Conservation (phyloP, 2,113 vertebrate species). For the Protobothrops mucrosquamatus region DNA sequence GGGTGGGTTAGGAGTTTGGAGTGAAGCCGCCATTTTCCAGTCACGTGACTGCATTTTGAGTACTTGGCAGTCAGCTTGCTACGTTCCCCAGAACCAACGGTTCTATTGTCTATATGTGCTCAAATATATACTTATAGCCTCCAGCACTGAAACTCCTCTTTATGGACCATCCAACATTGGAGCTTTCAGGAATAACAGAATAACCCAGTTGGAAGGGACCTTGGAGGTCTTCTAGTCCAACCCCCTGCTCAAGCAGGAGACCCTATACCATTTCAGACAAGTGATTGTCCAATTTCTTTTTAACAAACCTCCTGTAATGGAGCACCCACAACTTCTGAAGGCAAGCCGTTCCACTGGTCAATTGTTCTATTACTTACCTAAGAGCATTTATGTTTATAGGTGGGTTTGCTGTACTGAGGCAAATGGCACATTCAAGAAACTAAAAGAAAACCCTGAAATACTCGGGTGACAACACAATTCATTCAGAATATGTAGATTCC, state of each 20-base stretch:
- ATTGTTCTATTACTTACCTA: neutral
- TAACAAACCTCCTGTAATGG: neutral
- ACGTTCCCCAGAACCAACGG: too few species aligned
- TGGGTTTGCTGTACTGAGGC: neutral
- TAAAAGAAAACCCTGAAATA: neutral
- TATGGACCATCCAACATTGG: neutral
- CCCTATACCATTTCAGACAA: neutral
- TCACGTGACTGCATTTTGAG: too few species aligned
- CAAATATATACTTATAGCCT: neutral
- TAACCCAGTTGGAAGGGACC: too few species aligned
- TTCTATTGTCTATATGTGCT: too few species aligned
- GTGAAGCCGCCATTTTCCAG: too few species aligned
- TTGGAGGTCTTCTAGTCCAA: too few species aligned
- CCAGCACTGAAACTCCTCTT: neutral
- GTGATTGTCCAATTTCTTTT: neutral
- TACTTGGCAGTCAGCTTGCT: too few species aligned
- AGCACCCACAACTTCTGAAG: neutral
- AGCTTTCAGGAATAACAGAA: neutral
- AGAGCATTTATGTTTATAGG: neutral
- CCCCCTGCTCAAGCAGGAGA: too few species aligned
- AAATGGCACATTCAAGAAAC: neutral
- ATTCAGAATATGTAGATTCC: conserved; percentile 11
- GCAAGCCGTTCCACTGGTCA: neutral
- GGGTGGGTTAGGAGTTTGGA: neutral
- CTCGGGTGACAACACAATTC: neutral